Base-by-base conservation (phyloP, 2,113 vertebrate genomes). In the Seriola aureovittata region DNA sequence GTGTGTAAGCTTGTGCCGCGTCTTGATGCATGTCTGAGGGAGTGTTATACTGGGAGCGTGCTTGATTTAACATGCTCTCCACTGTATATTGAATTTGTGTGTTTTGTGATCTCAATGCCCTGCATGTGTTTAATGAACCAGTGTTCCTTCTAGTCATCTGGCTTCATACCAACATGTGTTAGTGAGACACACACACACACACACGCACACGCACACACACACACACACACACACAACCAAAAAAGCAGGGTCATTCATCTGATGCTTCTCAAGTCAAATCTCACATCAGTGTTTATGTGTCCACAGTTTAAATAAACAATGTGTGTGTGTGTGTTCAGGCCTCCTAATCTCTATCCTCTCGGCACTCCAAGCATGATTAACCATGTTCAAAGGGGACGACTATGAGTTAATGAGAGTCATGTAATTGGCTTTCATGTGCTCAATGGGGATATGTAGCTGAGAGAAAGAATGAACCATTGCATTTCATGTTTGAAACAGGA, bases 11-110 rank as follows among this genome's bases (percentile, higher is more conserved):
- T 52, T 82, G 73, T 69, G 59, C 75, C 65, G 77, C 62, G 57
- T 76, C 78, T 73, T 73, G 68, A 81, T 81, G 70, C 62, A 62
- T 80, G 62, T 81, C 63, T 84, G 76, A 70, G 46, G 13, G 70
- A 62, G 72, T n/a, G 50, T n/a, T 36, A 69, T 65, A 36, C 58
- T 80, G 76, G 68, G 71, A 77, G 71, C 34, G 46, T 38, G 73
- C 82, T 83, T 90, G 83, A 85, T 92, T 86, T 88, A 81, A 88
- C 75, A 87, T 88, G 87, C 88, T 92, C 84, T 88, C 71, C 82
- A 63, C 75, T 89, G 69, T 84, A 80, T 42, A 65, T 19, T 86
- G 54, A 71, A 87, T 77, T 32, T 73, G 68, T 48, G 57, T 55
- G 34, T 70, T 29, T n/a, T 78, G 88, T 84, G 83, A 84, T 85